phyloP scores from a whole-genome alignment of 2,797 vertebrate genomes.

The Pipistrellus nathusii region DNA sequence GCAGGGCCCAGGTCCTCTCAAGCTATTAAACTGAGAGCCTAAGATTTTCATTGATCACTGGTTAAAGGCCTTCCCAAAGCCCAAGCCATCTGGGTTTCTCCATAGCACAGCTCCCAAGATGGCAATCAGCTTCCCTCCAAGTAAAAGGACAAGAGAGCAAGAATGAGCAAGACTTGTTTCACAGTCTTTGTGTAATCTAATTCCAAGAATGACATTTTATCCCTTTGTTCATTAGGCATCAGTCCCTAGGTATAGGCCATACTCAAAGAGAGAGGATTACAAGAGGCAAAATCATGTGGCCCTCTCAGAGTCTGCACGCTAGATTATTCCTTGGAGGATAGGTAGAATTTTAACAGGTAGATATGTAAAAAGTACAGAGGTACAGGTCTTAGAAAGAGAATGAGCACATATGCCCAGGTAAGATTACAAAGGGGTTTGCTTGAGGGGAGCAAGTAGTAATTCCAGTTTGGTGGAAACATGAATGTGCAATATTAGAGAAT shows the following conservation, averaged over 20 bases:
- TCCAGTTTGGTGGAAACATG: neutral
- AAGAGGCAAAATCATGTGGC: neutral
- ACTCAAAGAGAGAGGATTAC: neutral
- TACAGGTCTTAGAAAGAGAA: neutral
- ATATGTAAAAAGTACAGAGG: neutral
- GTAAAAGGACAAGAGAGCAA: neutral
- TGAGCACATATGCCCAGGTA: neutral
- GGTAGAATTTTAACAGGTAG: neutral
- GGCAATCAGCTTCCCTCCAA: neutral
- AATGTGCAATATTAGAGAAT: slow-evolving; percentile 6
- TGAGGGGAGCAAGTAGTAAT: neutral
- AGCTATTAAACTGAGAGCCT: neutral
- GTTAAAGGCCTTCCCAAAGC: neutral
- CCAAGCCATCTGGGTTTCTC: neutral
- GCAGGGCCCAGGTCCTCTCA: neutral
- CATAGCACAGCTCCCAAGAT: neutral
- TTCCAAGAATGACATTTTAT: neutral
- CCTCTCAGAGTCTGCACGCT: neutral
- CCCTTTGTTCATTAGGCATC: neutral
- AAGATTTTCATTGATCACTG: neutral
- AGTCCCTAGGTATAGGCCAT: neutral
- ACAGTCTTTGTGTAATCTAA: neutral
- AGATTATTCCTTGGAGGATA: neutral
- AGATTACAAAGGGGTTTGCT: neutral
- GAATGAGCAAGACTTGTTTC: neutral